Evolutionary conservation across 2,797 vertebrate species (phyloP), one percentile per base, ranked within the genome.

Genomic region (Pempheris klunzingeri): DNA sequence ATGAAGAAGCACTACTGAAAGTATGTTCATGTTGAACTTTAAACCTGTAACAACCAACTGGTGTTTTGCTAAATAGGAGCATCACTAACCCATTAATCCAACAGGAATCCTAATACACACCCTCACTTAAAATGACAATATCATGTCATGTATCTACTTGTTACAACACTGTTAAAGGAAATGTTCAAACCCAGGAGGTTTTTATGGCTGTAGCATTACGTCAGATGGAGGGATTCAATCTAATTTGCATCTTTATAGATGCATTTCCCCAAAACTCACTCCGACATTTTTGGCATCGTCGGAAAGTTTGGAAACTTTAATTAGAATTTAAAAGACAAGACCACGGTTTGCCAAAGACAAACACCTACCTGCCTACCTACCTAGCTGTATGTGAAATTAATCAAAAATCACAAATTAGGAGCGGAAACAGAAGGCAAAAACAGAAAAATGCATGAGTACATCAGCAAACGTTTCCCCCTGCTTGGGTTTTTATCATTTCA

Each of bases 1-100:
- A 54, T 72, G 39, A 69, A 50, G 18, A 52, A 28, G 39, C 28
- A 24, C 66, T 4, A 46, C 67, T 67, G 38, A 50, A 71, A 68
- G 26, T 14, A 5, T 20, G 14, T 22, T 44, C 0, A 28, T 65
- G 72, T 38, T 1, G 0, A 18, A 34, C 41, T 43, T 41, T 44
- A 11, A 50, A 34, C 28, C 26, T 65, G 20, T 26, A 36, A 17
- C 34, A 39, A 47, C 20, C 22, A 32, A 34, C 9, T 14, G 20
- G n/a, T 6, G 18, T 44, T 50, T 30, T 18, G 12, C 12, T 44
- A 30, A 38, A 54, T 4, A 26, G 39, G 15, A 43, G 14, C 38
- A 47, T 52, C 8, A n/a, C 13, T 26, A 52, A 52, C 24, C 22
- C 22, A 49, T 11, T 49, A 24, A 49, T 0, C 2, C 47, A 52